Base-by-base conservation (phyloP, 2,888 invertebrate genomes). In the Caenorhabditis sp. region DNA sequence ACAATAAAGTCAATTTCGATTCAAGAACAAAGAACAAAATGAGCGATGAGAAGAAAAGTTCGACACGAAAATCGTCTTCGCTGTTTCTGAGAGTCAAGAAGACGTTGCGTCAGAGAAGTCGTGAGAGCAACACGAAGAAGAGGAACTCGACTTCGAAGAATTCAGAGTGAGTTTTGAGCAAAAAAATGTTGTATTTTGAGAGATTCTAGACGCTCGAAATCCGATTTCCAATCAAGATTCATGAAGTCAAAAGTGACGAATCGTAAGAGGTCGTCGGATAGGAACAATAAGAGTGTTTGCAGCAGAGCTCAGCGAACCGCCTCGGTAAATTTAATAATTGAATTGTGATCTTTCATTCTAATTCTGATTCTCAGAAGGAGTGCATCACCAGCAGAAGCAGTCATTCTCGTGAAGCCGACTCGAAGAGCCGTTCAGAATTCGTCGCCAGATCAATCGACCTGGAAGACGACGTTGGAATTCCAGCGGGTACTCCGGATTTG, bases 1-100 rank as follows among this genome's bases (percentile, higher is more conserved):
- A 51, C 49, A 66, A 28, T 47, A 66, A 66, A 66, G 49, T 66
- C 66, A 66, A 66, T 66, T 69, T 69, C 69, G 69, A 69, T 56
- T 69, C 69, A 69, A 44, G 5, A 51, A 66, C n/a, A 14, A 51
- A 35, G 16, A 51, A 7, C 19, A 31, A 66, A 63, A 66, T 66
- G 66, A 66, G 26, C 66, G 66, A 66, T 12, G 51, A 66, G 22
- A 51, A 66, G 24, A 66, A 66, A 66, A 35, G 49, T 35, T 63
- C 44, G 16, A 14, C 47, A 19, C 12, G 51, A 35, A 66, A 66
- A 19, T 14, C 49, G 19, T 19, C 49, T 10, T 66, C 66, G 19
- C 2, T 66, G 12, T 35, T 51, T 28, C 66, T 31, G 22, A 66
- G 31, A 31, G 66, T 66, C 16, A 66, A 66, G 31, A 66, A 66